Evolutionary conservation across 2,888 invertebrate species (phyloP).

Genomic region (Diogma glabrata): DNA sequence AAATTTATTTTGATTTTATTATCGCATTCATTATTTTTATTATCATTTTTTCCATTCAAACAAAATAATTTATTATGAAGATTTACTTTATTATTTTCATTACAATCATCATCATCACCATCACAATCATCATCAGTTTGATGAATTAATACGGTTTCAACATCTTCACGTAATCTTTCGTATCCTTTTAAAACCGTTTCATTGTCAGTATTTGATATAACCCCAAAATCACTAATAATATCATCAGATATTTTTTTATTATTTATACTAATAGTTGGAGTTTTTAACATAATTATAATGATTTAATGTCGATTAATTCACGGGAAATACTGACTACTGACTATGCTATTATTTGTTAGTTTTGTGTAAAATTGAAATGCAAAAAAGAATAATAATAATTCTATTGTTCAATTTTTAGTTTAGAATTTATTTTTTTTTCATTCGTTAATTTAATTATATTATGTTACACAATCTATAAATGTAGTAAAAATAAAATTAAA

Average conservation of each 20-base stretch:
- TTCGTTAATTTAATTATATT: too few relatives aligned
- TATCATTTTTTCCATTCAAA: constrained; percentile 2
- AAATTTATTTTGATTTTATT: constrained; percentile 4
- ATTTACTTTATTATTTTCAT: constrained; percentile 2
- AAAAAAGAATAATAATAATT: too few relatives aligned
- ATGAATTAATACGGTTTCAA: constrained; percentile 3
- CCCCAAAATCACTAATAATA: background rate
- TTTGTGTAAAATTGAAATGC: too few relatives aligned
- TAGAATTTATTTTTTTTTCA: too few relatives aligned
- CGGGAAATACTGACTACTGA: too few relatives aligned
- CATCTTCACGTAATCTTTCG: constrained; percentile 1
- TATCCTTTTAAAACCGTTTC: constrained; percentile 3
- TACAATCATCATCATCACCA: background rate
- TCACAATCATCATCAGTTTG: background rate
- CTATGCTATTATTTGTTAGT: too few relatives aligned
- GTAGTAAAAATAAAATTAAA: too few relatives aligned
- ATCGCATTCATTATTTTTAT: background rate
- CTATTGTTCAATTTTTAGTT: too few relatives aligned
- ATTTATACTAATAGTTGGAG: constrained; percentile 2
- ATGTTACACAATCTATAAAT: too few relatives aligned
- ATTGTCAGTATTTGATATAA: background rate
- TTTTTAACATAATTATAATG: background rate
- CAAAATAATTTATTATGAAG: too few relatives aligned
- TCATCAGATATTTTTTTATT: constrained; percentile 3
- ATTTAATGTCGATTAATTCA: too few relatives aligned